Conservation (phyloP, 2,113 vertebrate genomes). For the Tragelaphus buxtoni region DNA sequence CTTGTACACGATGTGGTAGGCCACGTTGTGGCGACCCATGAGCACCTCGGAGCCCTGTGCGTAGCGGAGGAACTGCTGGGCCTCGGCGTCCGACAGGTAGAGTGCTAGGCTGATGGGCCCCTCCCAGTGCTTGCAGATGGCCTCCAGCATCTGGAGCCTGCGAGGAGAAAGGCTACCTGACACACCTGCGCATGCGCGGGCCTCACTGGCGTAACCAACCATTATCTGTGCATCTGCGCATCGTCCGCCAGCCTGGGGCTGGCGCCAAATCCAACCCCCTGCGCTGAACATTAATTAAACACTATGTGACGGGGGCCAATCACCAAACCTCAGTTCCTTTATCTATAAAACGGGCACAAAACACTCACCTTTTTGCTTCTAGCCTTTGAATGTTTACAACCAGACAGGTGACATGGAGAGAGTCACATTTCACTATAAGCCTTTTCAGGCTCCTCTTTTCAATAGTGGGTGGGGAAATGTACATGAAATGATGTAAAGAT, state of each 20-base stretch:
- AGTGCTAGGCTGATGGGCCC: constrained; percentile 97
- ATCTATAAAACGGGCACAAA: neutral
- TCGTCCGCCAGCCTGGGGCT: accelerated
- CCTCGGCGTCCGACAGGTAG: constrained; percentile 97
- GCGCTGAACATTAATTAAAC: neutral
- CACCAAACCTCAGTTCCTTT: neutral
- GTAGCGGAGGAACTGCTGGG: constrained; percentile 98
- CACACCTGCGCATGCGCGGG: neutral
- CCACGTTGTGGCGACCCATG: constrained; percentile 94
- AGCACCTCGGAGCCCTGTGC: constrained; percentile 98
- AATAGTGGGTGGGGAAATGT: neutral
- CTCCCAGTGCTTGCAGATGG: constrained; percentile 99
- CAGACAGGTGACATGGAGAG: accelerated
- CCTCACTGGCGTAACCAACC: accelerated
- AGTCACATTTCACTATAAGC: neutral
- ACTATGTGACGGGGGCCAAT: too few relatives aligned
- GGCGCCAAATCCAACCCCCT: neutral
- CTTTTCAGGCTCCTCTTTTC: neutral
- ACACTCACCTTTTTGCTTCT: neutral
- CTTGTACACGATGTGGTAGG: constrained; percentile 99
- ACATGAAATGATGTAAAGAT: neutral
- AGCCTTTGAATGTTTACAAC: neutral
- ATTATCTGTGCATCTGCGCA: neutral
- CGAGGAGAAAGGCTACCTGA: constrained; percentile 54
- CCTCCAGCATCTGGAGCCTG: constrained; percentile 99